Conservation (phyloP, 2,113 vertebrate genomes). For the Scophthalmus maximus region DNA sequence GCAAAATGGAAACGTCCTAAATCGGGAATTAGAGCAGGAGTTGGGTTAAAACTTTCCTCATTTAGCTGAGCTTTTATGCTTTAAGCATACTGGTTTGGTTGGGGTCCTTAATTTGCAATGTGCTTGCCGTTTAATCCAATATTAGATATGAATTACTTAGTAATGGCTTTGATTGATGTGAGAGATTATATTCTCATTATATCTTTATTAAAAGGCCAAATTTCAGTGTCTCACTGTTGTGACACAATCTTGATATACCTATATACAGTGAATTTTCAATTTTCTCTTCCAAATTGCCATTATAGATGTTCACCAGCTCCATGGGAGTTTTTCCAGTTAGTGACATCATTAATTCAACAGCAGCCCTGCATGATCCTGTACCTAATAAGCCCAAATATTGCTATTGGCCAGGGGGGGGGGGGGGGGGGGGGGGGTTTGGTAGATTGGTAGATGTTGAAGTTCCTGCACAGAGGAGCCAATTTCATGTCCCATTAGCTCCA, state of each 20-base stretch:
- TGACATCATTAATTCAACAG: slow-evolving; percentile 43
- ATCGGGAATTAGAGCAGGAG: neutral
- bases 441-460: slow-evolving; percentile 61
- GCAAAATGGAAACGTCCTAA: neutral
- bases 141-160: neutral
- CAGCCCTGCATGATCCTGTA: slow-evolving; percentile 39
- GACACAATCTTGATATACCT: neutral
- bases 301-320: slow-evolving; percentile 8
- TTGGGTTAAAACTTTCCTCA: neutral
- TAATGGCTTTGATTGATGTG: neutral
- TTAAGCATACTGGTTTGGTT: too few relatives aligned
- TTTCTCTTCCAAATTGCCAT: neutral
- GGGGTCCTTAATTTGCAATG: neutral
- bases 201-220: neutral
- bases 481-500: slow-evolving; percentile 91
- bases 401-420: slow-evolving; percentile 37
- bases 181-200: neutral
- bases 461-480: slow-evolving; percentile 63
- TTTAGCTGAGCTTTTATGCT: too few relatives aligned
- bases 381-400: slow-evolving; percentile 58
- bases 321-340: slow-evolving; percentile 11
- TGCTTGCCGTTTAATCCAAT: neutral
- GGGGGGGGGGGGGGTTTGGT: slow-evolving; percentile 44
- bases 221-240: neutral
- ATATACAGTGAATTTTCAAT: too few relatives aligned